Evolutionary conservation across 2,113 vertebrate genomes (phyloP).

Genomic region (Sminthopsis crassicaudata): DNA sequence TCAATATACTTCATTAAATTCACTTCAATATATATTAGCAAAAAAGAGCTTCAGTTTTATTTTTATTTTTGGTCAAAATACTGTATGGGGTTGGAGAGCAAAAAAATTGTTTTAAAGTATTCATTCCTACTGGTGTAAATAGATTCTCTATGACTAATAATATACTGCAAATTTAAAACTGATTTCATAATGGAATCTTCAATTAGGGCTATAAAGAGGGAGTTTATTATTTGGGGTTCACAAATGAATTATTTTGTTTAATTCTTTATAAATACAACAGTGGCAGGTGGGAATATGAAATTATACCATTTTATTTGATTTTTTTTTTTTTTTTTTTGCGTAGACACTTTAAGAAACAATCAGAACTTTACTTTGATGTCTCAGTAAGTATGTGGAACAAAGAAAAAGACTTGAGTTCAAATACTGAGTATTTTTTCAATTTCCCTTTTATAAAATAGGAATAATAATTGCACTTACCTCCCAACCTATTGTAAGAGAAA

Average conservation of each 20-base stretch:
- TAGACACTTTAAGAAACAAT: too few relatives aligned
- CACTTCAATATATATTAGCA: background rate
- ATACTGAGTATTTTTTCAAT: background rate
- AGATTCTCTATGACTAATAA: background rate
- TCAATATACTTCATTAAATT: background rate
- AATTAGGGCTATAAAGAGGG: background rate
- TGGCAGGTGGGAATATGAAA: background rate
- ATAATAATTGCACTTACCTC: background rate
- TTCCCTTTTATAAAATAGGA: background rate
- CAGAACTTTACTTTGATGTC: background rate
- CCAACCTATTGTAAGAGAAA: background rate
- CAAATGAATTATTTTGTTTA: background rate
- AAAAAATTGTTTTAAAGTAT: background rate
- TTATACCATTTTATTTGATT: background rate
- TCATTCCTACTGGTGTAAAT: background rate
- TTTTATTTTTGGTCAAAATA: background rate
- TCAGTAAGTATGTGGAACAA: background rate
- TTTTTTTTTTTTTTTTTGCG: too few relatives aligned
- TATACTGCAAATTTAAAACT: background rate
- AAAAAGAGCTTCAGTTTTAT: background rate
- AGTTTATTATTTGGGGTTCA: accelerated
- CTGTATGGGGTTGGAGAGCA: background rate
- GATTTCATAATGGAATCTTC: background rate
- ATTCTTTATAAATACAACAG: background rate
- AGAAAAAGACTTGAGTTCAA: background rate